phyloP scores from a whole-genome alignment of 2,888 invertebrate genomes.

The Erebia aethiops region DNA sequence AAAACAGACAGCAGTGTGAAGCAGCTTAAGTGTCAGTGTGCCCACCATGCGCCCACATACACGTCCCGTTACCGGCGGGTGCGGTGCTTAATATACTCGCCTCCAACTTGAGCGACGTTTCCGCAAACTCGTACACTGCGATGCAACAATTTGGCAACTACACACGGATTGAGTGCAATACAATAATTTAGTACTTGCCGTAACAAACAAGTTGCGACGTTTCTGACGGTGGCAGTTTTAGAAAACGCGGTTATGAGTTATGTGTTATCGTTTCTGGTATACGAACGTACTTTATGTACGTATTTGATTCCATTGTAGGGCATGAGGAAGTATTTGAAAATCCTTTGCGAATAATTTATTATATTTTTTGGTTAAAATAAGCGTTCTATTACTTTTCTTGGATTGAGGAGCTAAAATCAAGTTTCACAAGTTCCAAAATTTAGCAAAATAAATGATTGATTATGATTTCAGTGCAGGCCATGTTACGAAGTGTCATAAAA shows the following conservation, averaged over 20 bases:
- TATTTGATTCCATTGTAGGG: not conserved
- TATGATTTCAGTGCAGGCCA: no score
- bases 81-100: not conserved
- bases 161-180: slow-evolving; percentile 12
- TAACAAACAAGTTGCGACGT: slow-evolving; percentile 2
- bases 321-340: no score
- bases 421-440: no score
- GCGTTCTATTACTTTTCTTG: no score
- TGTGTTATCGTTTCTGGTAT: not conserved
- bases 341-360: no score
- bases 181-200: not conserved
- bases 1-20: not conserved
- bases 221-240: not conserved
- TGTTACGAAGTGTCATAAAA: no score
- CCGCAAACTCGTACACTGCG: not conserved
- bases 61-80: not conserved
- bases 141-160: not conserved
- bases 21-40: not conserved
- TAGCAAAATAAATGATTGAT: no score
- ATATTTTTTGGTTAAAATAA: no score
- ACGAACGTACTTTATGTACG: not conserved
- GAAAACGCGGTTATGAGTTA: not conserved
- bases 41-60: not conserved
- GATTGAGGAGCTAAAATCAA: no score
- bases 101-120: not conserved